Percentiles rank a stretch among this genome's conserved stretches.
Conservation (phyloP, 2,113 vertebrate genomes). For the Orthochromis indermauri region DNA sequence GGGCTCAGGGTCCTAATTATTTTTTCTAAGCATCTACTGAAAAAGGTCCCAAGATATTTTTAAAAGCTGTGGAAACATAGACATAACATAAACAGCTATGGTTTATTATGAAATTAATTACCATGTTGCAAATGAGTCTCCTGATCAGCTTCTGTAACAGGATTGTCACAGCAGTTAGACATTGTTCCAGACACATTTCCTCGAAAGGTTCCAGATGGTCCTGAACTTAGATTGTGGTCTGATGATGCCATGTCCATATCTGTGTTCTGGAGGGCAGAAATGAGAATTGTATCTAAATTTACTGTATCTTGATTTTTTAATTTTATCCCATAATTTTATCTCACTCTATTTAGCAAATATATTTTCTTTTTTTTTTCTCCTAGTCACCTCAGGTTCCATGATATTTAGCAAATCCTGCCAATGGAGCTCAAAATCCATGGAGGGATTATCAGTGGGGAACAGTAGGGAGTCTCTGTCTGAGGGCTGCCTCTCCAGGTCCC, state of each 20-base stretch:
- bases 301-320: neutral
- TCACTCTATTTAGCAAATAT: neutral
- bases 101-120: neutral
- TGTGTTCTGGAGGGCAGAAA: slow-evolving; percentile 70
- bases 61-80: neutral
- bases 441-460: slow-evolving; percentile 63
- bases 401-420: slow-evolving; percentile 94
- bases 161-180: neutral
- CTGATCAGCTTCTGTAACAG: slow-evolving; percentile 51
- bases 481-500: slow-evolving; percentile 38
- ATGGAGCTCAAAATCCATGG: slow-evolving; percentile 84
- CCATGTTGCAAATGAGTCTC: slow-evolving; percentile 73
- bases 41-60: neutral
- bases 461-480: slow-evolving; percentile 51
- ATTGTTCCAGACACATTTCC: neutral
- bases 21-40: neutral
- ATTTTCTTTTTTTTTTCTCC: neutral
- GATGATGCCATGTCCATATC: slow-evolving; percentile 60
- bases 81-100: neutral
- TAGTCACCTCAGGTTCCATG: slow-evolving; percentile 86
- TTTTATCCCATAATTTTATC: neutral
- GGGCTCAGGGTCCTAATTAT: neutral
- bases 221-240: neutral
- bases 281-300: neutral
- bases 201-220: neutral